Percentiles rank a stretch among this genome's conserved stretches.
Conservation (phyloP, 30 jellyfish, hydroid and myxozoan genomes). For the Aurelia aurita region DNA sequence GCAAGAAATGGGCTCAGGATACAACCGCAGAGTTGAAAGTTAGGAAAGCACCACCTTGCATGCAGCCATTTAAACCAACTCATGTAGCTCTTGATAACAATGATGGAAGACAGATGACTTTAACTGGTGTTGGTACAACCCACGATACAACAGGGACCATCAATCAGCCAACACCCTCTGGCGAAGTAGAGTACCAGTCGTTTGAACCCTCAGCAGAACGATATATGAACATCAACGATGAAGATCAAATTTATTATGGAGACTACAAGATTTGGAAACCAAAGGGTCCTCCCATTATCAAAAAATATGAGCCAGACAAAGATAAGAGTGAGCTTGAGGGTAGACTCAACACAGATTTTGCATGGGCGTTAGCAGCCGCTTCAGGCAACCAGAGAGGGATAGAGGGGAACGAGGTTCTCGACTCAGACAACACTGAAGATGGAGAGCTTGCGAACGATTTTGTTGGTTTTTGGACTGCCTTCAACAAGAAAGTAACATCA, state of each 20-base stretch:
- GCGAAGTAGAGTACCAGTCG: slow-evolving; percentile 31
- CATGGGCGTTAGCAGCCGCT: slow-evolving; percentile 69
- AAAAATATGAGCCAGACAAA: slow-evolving; percentile 43
- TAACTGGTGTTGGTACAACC: slow-evolving; percentile 68
- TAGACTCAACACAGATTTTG: slow-evolving; percentile 60
- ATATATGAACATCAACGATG: slow-evolving; percentile 30
- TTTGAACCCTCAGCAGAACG: slow-evolving; percentile 56
- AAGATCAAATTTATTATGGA: slow-evolving; percentile 63
- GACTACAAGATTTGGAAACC: slow-evolving; percentile 45
- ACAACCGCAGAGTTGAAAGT: slow-evolving; percentile 45
- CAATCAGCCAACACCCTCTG: slow-evolving; percentile 54
- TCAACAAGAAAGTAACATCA: slow-evolving; percentile 61
- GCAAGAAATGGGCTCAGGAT: slow-evolving; percentile 68
- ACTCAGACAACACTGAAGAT: slow-evolving; percentile 54
- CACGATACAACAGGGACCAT: slow-evolving; percentile 72
- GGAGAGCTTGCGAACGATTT: slow-evolving; percentile 37
- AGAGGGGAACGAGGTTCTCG: slow-evolving; percentile 29
- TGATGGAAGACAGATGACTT: slow-evolving; percentile 70
- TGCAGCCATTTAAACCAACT: slow-evolving; percentile 62
- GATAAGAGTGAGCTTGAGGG: slow-evolving; percentile 65
- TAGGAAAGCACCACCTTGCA: slow-evolving; percentile 62
- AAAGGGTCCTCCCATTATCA: slow-evolving; percentile 59
- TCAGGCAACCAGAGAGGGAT: slow-evolving; percentile 51
- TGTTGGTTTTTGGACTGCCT: slow-evolving; percentile 60
- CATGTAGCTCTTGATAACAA: slow-evolving; percentile 58